Percentiles rank a stretch among this genome's conserved stretches.
phyloP scores from a whole-genome alignment of 2,888 invertebrate genomes.

The Caenorhabditis sp. region DNA sequence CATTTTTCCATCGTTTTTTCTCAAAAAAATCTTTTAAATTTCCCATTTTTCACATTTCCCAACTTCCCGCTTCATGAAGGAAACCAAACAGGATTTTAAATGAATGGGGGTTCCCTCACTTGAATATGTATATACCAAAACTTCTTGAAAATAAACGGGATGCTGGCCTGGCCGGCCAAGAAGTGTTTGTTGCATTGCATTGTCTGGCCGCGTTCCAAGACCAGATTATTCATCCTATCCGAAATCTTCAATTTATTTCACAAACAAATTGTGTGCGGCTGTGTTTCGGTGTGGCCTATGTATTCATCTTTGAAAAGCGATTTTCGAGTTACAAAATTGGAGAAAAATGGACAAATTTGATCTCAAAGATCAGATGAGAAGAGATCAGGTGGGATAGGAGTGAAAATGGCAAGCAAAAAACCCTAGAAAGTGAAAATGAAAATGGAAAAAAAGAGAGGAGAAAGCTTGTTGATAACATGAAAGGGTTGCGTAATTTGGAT shows the following conservation, averaged over 20 bases:
- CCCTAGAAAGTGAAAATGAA: slow-evolving; percentile 31
- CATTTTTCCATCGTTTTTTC: neutral
- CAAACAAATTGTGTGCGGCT: neutral
- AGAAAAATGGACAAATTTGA: slow-evolving; percentile 24
- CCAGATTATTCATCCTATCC: neutral
- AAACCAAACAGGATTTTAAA: neutral
- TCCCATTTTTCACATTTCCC: too few relatives aligned
- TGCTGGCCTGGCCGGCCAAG: neutral
- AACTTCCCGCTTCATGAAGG: too few relatives aligned
- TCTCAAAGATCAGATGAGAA: neutral
- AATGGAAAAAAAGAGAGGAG: slow-evolving; percentile 1
- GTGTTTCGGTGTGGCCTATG: too few relatives aligned
- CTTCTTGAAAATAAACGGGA: neutral
- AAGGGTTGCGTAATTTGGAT: slow-evolving; percentile 50
- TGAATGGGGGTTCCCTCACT: too few relatives aligned
- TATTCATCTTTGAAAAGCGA: too few relatives aligned
- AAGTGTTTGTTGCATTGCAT: slow-evolving; percentile 21
- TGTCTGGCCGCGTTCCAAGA: neutral
- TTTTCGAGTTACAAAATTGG: too few relatives aligned
- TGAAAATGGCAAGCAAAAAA: too few relatives aligned
- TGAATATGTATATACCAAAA: neutral
- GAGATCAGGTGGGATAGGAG: slow-evolving; percentile 39
- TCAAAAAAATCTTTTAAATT: too few relatives aligned
- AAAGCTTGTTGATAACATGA: slow-evolving; percentile 48
- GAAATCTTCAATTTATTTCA: neutral